These are phyloP conservation scores for Ochropleura plecta DNA, from an alignment of 2,888 invertebrate genomes.

Conservation along the genomic window DNA sequence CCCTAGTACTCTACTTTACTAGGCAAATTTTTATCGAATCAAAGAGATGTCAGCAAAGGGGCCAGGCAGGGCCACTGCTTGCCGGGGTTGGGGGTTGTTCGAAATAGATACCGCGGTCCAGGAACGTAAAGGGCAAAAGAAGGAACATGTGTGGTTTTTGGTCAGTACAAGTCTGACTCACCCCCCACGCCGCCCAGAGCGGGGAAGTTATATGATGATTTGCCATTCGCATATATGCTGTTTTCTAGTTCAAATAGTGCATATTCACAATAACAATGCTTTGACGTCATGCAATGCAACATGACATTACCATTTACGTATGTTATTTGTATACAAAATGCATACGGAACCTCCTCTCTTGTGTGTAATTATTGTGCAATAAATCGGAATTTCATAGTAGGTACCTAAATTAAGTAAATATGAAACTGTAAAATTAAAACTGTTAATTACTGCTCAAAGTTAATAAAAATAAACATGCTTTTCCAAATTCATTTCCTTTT, in stretches of 20 bases:
- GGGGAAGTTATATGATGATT: too few relatives aligned
- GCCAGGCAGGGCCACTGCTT: too few relatives aligned
- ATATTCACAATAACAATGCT: conserved; percentile 11
- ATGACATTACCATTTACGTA: conserved; percentile 3
- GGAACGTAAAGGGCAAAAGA: too few relatives aligned
- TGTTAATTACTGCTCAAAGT: neutral
- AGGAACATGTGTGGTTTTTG: too few relatives aligned
- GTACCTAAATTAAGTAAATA: neutral
- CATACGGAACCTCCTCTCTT: neutral
- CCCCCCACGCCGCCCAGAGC: too few relatives aligned
- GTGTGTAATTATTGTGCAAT: conserved; percentile 24
- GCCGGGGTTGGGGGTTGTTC: too few relatives aligned
- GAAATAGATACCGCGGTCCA: too few relatives aligned
- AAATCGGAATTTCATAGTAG: neutral
- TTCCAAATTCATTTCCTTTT: neutral
- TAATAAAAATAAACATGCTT: neutral
- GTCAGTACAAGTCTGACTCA: too few relatives aligned
- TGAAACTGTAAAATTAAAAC: neutral
- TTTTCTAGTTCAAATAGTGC: neutral
- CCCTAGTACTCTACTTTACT: neutral
- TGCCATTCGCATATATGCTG: neutral
- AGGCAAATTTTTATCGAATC: too few relatives aligned
- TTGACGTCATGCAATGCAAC: conserved; percentile 15
- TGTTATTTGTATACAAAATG: neutral
- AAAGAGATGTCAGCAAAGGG: too few relatives aligned